A percentile compares a stretch with the other conserved stretches of the same genome.
Conservation (phyloP, 2,888 invertebrate genomes). For the Junonia oenone region DNA sequence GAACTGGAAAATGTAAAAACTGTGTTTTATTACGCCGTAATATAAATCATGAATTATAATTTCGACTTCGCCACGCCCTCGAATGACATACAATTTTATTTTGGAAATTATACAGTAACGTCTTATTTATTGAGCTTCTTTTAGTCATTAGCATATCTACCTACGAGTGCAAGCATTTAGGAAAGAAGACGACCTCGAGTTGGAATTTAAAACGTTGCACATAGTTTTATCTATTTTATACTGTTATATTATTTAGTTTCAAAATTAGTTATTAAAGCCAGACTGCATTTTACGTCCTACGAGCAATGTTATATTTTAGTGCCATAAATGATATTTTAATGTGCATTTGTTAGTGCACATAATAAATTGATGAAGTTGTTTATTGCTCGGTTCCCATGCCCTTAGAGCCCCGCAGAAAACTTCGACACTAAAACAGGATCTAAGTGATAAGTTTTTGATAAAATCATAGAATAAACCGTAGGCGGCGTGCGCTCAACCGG, state of each 20-base stretch:
- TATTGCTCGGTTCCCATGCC: constrained; percentile 53
- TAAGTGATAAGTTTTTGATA: constrained; percentile 71
- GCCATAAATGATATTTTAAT: constrained; percentile 26
- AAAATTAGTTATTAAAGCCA: not conserved
- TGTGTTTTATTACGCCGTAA: constrained; percentile 49
- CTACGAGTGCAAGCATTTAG: constrained; percentile 45
- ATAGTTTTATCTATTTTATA: not conserved
- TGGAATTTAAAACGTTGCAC: constrained; percentile 38
- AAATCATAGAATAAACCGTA: constrained; percentile 58
- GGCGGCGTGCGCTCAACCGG: constrained; percentile 41
- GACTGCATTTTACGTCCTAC: not conserved
- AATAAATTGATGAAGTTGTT: constrained; percentile 15
- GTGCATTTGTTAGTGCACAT: constrained; percentile 1
- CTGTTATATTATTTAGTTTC: not conserved
- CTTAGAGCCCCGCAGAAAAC: constrained; percentile 49
- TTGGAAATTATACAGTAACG: constrained; percentile 62
- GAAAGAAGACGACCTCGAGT: constrained; percentile 58
- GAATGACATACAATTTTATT: constrained; percentile 65
- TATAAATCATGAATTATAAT: constrained; percentile 71
- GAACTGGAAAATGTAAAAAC: constrained; percentile 53
- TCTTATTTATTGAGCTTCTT: constrained; percentile 68
- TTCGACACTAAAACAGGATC: constrained; percentile 64
- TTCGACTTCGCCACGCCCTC: constrained; percentile 62
- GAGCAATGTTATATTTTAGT: not conserved
- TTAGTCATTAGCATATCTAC: constrained; percentile 49